Evolutionary conservation across 2,797 vertebrate genomes (phyloP).

Genomic region (Bufotes viridis): DNA sequence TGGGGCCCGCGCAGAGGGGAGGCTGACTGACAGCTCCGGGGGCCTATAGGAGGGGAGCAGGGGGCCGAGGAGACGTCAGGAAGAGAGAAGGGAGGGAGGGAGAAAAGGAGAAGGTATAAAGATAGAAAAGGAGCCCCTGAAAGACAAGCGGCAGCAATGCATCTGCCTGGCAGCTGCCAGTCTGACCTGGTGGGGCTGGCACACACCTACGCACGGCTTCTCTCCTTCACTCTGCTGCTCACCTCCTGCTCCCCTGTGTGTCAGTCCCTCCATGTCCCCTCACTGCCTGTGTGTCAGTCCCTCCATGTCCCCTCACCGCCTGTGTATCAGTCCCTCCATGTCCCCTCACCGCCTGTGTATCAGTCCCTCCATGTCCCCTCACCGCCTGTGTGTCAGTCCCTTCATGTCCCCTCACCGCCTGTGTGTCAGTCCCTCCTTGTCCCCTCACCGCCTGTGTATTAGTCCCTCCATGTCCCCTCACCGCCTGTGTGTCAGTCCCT

Average conservation of each 20-base stretch:
- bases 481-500: no score
- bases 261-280: neutral
- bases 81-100: constrained; percentile 2
- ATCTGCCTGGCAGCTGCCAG: neutral
- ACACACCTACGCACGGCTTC: neutral
- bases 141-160: neutral
- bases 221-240: neutral
- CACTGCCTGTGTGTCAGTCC: neutral
- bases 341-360: no score
- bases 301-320: neutral
- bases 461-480: no score
- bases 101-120: constrained; percentile 26
- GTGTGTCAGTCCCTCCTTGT: no score
- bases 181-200: neutral
- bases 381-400: no score
- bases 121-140: constrained; percentile 26
- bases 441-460: no score
- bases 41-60: constrained; percentile 37
- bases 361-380: no score
- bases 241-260: neutral
- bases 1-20: constrained; percentile 52
- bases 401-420: no score
- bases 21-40: constrained; percentile 21
- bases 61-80: constrained; percentile 31
- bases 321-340: no score